Base-by-base conservation (phyloP, 1,140 invertebrate genomes). In the Nasonia longicornis region DNA sequence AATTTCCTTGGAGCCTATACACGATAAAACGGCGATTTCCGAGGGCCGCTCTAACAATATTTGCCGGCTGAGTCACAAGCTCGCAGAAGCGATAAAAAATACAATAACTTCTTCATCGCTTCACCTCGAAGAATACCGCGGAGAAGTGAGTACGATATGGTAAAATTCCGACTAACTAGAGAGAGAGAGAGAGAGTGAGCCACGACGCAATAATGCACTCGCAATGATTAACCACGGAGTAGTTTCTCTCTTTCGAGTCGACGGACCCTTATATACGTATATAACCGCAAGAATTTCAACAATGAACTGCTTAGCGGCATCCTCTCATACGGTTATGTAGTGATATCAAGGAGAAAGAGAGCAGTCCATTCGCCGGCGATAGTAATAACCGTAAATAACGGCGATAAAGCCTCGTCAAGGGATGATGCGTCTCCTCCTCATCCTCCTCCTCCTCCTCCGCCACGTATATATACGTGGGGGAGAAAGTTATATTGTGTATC, bases 371-470 rank as follows among this genome's bases (percentile, higher is more conserved):
- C 82, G 67, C 63, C 35, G 42, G 82, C 71, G 83, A 85, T 83
- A 81, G 84, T 84, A 87, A 87, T 87, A 87, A 87, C 83, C 86
- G 84, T 87, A 86, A 86, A 87, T 86, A 86, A 86, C 79, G n/a
- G 81, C 79, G 84, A 85, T 86, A 87, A 87, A 86, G 79, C 82
- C 85, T 83, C 82, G 85, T 85, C 81, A 82, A 70, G 79, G 83
- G 81, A 80, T 85, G 86, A 85, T 84, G 82, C 69, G 82, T 29
- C 70, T 35, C 4, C 52, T 58, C 45, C 12, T 16, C 12, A 12
- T 58, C 52, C 16, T n/a, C 52, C 52, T n/a, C 45, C 12, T 16
- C 12, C 12, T 58, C 52, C 14, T 16, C 48, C 16, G 1, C 48
- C 3, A 3, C 3, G 14, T 52, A 52, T 58, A 26, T 26, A 26